Evolutionary conservation across 2,888 invertebrate genomes (phyloP), one percentile per base, ranked within the genome.

Genomic region (Cataglyphis altisquamis): DNA sequence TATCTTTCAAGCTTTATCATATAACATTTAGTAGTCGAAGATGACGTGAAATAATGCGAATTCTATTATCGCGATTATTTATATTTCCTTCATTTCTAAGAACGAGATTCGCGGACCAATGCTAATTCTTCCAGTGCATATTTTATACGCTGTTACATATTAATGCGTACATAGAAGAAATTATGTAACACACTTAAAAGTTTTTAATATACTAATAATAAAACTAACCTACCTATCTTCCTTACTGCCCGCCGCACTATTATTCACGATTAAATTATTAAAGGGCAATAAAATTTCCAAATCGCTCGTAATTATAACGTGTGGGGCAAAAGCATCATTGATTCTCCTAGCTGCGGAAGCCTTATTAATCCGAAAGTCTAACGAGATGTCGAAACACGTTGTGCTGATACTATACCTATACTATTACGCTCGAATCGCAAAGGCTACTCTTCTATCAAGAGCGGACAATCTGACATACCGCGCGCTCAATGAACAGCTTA

Each of bases 401-500:
- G 41, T 32, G 83, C 57, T 84, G 85, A 82, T 83, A 66, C 57
- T 81, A 68, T 78, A 83, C 82, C 86, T 88, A 85, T 88, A 85
- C 85, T 87, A 89, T 89, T 88, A 89, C 55, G 67, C 64, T 66
- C 32, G 32, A 45, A 57, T 57, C 68, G 66, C 86, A 74, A 88
- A 83, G 82, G 85, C 82, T 78, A 84, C 73, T 70, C 84, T 87
- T 84, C 70, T 86, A 84, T 87, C 87, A 21, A 32, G 10, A 67
- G 67, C 68, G 82, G 80, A 78, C 88, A 84, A 87, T 88, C 89
- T 85, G 82, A 66, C 84, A 88, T 90, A 86, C 88, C 89, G 86
- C 84, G 84, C 77, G 89, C 63, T 87, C 89, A 90, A 84, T 88
- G 89, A 90, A 64, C 89, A 90, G 84, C 78, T 84, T 64, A 85